Percentiles rank a stretch among this genome's conserved stretches.
Evolutionary conservation across 2,888 invertebrate species (phyloP).

Genomic region (Mallateleia sp.): DNA sequence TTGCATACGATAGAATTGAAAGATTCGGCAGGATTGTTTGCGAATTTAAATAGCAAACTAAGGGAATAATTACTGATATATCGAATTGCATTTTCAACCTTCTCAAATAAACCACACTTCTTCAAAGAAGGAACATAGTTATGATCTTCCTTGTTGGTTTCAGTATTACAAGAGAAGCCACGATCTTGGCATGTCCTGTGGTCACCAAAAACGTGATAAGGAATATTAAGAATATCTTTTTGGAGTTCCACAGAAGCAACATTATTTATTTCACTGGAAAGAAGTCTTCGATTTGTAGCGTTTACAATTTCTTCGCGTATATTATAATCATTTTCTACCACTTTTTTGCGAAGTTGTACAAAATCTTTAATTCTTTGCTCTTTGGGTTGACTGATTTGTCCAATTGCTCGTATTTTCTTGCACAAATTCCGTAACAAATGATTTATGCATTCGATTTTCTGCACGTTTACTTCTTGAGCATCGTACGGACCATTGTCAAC

Average conservation of each 20-base stretch:
- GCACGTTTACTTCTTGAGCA: conserved; percentile 15
- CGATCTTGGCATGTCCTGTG: conserved; percentile 56
- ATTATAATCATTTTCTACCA: neutral
- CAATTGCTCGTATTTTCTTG: conserved; percentile 31
- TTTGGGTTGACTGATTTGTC: neutral
- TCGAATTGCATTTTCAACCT: neutral
- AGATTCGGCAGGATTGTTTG: conserved; percentile 53
- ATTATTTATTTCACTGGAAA: neutral
- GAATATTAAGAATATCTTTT: conserved; percentile 68
- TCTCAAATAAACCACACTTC: conserved; percentile 21
- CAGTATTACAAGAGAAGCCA: too few relatives aligned
- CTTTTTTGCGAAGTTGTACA: neutral
- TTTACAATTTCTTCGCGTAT: neutral
- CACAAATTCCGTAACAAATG: conserved; percentile 81
- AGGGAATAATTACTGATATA: conserved; percentile 28
- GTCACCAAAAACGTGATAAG: conserved; percentile 75
- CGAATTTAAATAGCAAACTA: conserved; percentile 18
- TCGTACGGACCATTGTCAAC: conserved; percentile 35
- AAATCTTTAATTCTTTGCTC: neutral
- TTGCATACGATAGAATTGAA: conserved; percentile 62
- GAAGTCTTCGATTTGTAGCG: neutral
- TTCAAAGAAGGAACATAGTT: conserved; percentile 21
- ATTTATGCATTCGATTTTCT: conserved; percentile 81
- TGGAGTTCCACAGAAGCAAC: conserved; percentile 24
- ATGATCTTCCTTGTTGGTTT: too few relatives aligned